Base-by-base conservation (phyloP, 2,113 vertebrate species). In the Prionailurus bengalensis region DNA sequence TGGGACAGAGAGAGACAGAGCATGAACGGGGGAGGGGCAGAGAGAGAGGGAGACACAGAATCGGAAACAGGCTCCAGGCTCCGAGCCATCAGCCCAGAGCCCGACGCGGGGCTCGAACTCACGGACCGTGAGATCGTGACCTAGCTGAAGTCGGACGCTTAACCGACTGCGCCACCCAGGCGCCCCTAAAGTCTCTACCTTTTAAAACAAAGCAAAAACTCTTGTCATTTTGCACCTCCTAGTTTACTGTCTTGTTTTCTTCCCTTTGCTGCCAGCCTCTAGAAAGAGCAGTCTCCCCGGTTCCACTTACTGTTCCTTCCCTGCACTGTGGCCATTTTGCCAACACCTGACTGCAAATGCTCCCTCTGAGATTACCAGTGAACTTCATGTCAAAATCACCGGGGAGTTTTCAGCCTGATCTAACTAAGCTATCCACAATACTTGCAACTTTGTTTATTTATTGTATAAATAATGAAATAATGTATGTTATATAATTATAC, bases 161-260 rank as follows among this genome's bases (percentile, higher is more conserved):
- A 45, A 45, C 8, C 0, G 8, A 45, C 45, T 45, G 45, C 9
- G 45, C 45, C 45, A 45, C 45, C 45, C 45, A 45, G 45, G 45
- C 7, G 45, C 45, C 45, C 45, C 45, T 61, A 48, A 89, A 31
- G 31, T 63, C 36, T 74, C 15, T 29, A 8, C 74, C 31, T 63
- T 76, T 51, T 55, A 84, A 94, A 89, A 85, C 33, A 70, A 90
- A 94, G 42, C n/a, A 76, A 76, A 76, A 68, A 70, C 61, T 78
- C 63, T 79, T 7, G 33, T 76, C 74, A 36, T 70, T 63, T 92
- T 71, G 68, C 51, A 31, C 58, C 53, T 53, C 55, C 21, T 74
- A 48, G n/a, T 29, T 53, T 61, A 27, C 48, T 10, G 6, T 58
- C 39, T 6, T 92, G 51, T 83, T 76, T 51, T 73, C 82, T 58